These are phyloP conservation scores for Smutsia temminckii DNA, from an alignment of 2,797 vertebrate species.

Conservation along the genomic window DNA sequence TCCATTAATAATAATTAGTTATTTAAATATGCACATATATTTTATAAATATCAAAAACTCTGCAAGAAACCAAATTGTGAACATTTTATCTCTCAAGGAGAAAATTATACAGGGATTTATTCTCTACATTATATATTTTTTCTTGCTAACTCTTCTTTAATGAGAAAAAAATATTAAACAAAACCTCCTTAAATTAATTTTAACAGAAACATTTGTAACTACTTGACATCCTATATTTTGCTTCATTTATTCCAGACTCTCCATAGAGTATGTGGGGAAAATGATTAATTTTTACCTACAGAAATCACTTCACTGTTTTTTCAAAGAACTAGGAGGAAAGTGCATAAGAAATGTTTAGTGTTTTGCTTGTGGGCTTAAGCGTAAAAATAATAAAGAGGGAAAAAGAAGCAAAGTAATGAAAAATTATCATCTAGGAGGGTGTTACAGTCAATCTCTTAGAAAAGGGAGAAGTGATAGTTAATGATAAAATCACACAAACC, in stretches of 20 bases:
- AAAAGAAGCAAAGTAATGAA: not conserved
- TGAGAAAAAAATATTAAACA: not conserved
- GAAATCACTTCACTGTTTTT: not conserved
- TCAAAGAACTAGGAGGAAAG: not conserved
- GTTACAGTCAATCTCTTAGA: not conserved
- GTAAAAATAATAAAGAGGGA: not conserved
- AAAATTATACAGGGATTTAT: not conserved
- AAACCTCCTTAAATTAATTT: not conserved
- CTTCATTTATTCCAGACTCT: not conserved
- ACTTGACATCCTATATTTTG: not conserved
- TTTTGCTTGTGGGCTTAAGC: not conserved
- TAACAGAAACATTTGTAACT: not conserved
- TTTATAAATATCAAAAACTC: not conserved
- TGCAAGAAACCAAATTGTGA: not conserved
- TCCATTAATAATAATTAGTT: not conserved
- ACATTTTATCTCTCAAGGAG: not conserved
- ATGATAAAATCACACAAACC: not conserved
- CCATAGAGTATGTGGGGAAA: not conserved
- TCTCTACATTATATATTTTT: not conserved
- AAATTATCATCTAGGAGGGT: not conserved
- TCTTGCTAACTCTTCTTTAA: not conserved
- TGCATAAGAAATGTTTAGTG: not conserved
- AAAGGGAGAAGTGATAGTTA: not conserved
- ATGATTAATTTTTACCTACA: not conserved
- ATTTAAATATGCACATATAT: not conserved